Base-by-base conservation (phyloP, 1,140 invertebrate genomes). In the Portunus trituberculatus region DNA sequence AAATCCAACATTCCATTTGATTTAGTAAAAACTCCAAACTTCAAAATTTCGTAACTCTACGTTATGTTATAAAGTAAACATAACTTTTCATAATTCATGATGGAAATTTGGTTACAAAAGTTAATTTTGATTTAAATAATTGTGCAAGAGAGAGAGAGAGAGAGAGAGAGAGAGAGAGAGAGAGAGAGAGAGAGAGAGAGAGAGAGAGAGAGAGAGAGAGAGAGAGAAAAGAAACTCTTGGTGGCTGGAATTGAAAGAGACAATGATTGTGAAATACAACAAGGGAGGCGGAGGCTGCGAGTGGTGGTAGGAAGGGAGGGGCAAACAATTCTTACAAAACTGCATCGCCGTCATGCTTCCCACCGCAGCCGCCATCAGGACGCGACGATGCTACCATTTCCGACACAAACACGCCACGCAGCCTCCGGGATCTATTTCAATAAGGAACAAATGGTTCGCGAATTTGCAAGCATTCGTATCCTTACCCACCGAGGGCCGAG, bases 141-240 rank as follows among this genome's bases (percentile, higher is more conserved):
- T 2, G 39, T 39, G 6, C 52, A 2, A n/a, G n/a, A 76, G 67
- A 76, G n/a, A n/a, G 67, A 76, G 67, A 76, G 67, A 59, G 52
- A 59, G 52, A 59, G 52, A 59, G 52, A 59, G 52, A 59, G 52
- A 25, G 20, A n/a, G n/a, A 76, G 67, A 76, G n/a, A n/a, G 67
- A 76, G 67, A 76, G 67, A 76, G n/a, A 59, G 52, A 59, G 52
- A 59, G 52, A 59, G 52, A 59, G 52, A 59, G 52, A 25, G 20
- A n/a, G n/a, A 76, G 67, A 76, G n/a, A n/a, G 67, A 76, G 67
- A 76, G 67, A 76, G 20, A n/a, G n/a, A 76, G 67, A 76, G n/a
- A n/a, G 67, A 76, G 67, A 76, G 67, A 76, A 59, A 59, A 59
- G 52, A 59, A 59, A 59, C 3, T 59, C 52, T 0, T 59, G 52